Conservation (phyloP, 2,113 vertebrate genomes). For the Pachycephala philippinensis region DNA sequence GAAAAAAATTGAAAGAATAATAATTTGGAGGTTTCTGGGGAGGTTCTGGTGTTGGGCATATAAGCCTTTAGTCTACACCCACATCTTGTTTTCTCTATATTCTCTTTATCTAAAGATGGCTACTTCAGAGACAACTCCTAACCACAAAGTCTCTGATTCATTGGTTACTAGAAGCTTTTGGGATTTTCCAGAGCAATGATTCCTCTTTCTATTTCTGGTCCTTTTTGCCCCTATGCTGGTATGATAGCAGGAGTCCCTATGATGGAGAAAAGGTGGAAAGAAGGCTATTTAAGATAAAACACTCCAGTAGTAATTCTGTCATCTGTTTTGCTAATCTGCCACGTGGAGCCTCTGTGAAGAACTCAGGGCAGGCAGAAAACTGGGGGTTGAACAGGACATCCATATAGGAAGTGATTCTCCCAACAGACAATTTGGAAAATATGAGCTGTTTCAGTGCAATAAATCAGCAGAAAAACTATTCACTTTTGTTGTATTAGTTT, state of each 20-base stretch:
- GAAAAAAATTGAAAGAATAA: not conserved
- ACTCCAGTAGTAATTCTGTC: not conserved
- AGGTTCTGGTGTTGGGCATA: not conserved
- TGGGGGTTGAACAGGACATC: not conserved
- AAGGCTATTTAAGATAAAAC: not conserved
- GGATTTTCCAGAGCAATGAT: not conserved
- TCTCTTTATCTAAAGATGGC: not conserved
- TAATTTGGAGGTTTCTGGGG: not conserved
- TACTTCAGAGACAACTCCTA: not conserved
- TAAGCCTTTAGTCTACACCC: not conserved
- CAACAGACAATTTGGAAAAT: not conserved
- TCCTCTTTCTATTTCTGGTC: not conserved
- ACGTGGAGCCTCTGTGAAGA: not conserved
- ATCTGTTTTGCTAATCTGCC: not conserved
- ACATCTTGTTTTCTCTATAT: not conserved
- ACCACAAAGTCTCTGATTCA: not conserved
- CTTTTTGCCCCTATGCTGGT: not conserved
- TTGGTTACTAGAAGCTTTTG: not conserved
- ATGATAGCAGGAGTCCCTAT: not conserved
- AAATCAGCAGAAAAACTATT: not conserved
- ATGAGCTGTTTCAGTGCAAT: not conserved
- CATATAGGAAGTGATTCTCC: not conserved
- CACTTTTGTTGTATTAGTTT: not conserved
- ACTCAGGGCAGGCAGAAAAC: not conserved
- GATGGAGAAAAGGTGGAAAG: not conserved